Percentiles rank a stretch among this genome's conserved stretches.
Conservation (phyloP, 2,888 invertebrate genomes). For the Apamea epomidion region DNA sequence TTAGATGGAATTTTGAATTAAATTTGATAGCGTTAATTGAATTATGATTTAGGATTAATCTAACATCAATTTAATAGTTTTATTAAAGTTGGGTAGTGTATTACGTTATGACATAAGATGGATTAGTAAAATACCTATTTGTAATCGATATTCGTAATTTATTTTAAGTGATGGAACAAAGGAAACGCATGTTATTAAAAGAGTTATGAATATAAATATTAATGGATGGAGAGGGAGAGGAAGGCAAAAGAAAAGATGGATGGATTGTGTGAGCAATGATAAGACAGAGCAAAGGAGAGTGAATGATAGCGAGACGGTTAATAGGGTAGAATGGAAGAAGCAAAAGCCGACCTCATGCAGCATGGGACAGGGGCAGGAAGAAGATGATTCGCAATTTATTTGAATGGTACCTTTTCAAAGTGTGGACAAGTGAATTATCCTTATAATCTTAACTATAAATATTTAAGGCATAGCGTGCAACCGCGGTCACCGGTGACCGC, state of each 20-base stretch:
- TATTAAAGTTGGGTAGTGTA: background rate
- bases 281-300: background rate
- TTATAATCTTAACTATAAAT: background rate
- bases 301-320: background rate
- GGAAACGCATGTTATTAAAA: background rate
- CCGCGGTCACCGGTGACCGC: too few relatives aligned
- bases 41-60: slow-evolving; percentile 23
- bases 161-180: background rate
- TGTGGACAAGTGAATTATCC: background rate
- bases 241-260: background rate
- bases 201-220: background rate
- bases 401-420: background rate
- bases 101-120: background rate
- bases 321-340: background rate
- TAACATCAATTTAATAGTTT: slow-evolving; percentile 2
- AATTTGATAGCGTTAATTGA: slow-evolving; percentile 39
- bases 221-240: background rate
- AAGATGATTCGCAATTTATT: background rate
- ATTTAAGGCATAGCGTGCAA: too few relatives aligned
- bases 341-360: background rate
- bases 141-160: background rate
- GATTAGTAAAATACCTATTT: too few relatives aligned
- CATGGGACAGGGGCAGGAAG: background rate
- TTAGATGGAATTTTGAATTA: slow-evolving; percentile 25
- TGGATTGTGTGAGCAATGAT: background rate